Percentiles rank a stretch among this genome's conserved stretches.
These are phyloP conservation scores for Acanthaster planci DNA, from an alignment of 35 echinoderm and acorn worm species.

Conservation along the genomic window DNA sequence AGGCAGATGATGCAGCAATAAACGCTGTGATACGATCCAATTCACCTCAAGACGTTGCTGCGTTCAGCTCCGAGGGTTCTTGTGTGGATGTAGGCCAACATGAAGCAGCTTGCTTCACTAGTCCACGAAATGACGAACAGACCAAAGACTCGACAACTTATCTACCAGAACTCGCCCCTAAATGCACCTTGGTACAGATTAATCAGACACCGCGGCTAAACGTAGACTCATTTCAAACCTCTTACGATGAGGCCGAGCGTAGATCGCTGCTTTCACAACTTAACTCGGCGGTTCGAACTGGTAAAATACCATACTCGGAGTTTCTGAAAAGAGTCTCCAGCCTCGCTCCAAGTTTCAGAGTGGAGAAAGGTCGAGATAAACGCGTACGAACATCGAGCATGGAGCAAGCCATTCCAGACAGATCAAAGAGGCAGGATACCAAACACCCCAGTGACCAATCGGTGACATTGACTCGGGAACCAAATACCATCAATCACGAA, in stretches of 20 bases:
- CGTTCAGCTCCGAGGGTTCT: background rate
- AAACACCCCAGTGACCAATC: background rate
- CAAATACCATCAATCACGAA: background rate
- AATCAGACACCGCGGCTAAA: background rate
- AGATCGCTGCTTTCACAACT: slow-evolving; percentile 58
- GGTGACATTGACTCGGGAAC: slow-evolving; percentile 30
- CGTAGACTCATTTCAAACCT: slow-evolving; percentile 27
- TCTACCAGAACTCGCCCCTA: slow-evolving; percentile 52
- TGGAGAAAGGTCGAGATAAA: slow-evolving; percentile 20
- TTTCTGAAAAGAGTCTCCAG: slow-evolving; percentile 69
- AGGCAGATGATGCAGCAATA: slow-evolving; percentile 22
- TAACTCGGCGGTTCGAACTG: slow-evolving; percentile 51
- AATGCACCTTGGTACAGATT: slow-evolving; percentile 2
- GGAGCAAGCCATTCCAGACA: slow-evolving; percentile 5
- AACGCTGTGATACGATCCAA: slow-evolving; percentile 40
- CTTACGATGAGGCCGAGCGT: slow-evolving; percentile 58
- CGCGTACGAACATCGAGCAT: slow-evolving; percentile 37
- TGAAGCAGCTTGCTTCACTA: background rate
- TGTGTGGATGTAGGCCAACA: background rate
- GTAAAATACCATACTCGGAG: slow-evolving; percentile 74
- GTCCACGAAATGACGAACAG: background rate
- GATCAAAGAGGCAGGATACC: slow-evolving; percentile 7
- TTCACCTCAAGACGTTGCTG: slow-evolving; percentile 17
- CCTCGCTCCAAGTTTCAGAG: slow-evolving; percentile 29
- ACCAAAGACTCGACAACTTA: background rate